These are phyloP conservation scores for Ariopsis seemanni DNA, from an alignment of 2,113 vertebrate genomes.

Conservation along the genomic window DNA sequence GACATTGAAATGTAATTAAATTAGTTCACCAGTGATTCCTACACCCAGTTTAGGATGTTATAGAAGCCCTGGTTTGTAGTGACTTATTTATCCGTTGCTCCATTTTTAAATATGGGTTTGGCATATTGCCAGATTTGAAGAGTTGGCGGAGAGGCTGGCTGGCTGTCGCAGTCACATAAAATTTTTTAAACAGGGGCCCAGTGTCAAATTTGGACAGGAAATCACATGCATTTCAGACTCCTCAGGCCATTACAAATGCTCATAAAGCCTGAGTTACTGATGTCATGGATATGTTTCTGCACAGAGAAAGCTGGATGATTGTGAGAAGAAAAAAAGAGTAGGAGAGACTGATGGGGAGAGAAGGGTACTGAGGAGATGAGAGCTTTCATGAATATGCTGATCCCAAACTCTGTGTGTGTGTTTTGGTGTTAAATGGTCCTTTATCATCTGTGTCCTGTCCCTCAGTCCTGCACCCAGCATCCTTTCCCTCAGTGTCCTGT, in stretches of 20 bases:
- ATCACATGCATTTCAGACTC: neutral
- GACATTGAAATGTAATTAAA: neutral
- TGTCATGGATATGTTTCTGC: neutral
- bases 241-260: neutral
- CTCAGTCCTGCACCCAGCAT: neutral
- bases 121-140: constrained; percentile 17
- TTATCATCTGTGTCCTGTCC: neutral
- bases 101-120: constrained; percentile 18
- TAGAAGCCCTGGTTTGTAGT: neutral
- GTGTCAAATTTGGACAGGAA: neutral
- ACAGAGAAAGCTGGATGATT: neutral
- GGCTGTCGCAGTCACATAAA: neutral
- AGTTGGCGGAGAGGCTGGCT: neutral
- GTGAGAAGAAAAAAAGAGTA: neutral
- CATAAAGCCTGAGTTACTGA: neutral
- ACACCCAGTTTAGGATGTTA: neutral
- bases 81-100: constrained; percentile 27
- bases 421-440: neutral
- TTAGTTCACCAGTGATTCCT: neutral
- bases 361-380: neutral
- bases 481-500: neutral
- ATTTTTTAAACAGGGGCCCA: neutral
- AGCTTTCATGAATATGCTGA: neutral
- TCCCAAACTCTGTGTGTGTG: neutral
- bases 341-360: neutral